Percentiles rank a stretch among this genome's conserved stretches.
phyloP scores from a whole-genome alignment of 2,113 vertebrate genomes.

The zebrafish (Danio rerio) region GRCz12tu NC_133191.1:4175501-4176000 shows the following conservation, averaged over 20 bases:
- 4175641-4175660: constrained; percentile 62
- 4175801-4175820: not conserved
- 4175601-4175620: constrained; percentile 32
- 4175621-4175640: constrained; percentile 61
- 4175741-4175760: constrained; percentile 36
- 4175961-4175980: no score
- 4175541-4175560: not conserved
- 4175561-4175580: not conserved
- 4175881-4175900: no score
- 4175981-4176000: no score
- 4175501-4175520: not conserved
- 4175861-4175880: no score
- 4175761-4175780: not conserved
- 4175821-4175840: not conserved
- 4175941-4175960: no score
- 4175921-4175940: not conserved
- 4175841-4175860: not conserved
- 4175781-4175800: constrained; percentile 7
- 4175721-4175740: constrained; percentile 63
- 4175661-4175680: constrained; percentile 58
- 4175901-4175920: not conserved
- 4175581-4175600: not conserved
- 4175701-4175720: constrained; percentile 58
- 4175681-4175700: constrained; percentile 55
- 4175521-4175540: not conserved